Evolutionary conservation across 2,888 invertebrate genomes (phyloP), one percentile per base, ranked within the genome.

Genomic region (Tryphoninae sp.): DNA sequence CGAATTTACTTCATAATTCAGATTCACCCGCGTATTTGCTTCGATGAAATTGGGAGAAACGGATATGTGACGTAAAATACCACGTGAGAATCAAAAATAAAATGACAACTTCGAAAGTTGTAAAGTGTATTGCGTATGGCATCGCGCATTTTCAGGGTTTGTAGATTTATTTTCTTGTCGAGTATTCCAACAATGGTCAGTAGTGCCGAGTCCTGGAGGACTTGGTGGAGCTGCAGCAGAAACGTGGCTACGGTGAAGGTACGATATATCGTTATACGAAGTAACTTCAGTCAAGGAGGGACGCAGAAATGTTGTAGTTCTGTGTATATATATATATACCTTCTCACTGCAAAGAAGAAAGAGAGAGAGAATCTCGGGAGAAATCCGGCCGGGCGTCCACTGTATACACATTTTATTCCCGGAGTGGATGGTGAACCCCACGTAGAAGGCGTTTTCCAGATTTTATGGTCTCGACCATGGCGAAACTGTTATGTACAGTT

Each of bases 191-290:
- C 77, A 26, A 45, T 23, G 61, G 75, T 51, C 59, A 45, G 33
- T 33, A 69, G 22, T 45, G 23, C 22, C 53, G 58, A 26, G 78
- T 61, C 61, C 51, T 58, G 67, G 64, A 75, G 73, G 26, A 74
- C 77, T 79, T 58, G 62, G 73, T 74, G 42, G 74, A 79, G 62
- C 68, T 62, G 49, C 53, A 26, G 49, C 9, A 51, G 51, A 16
- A 51, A 19, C 55, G 55, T 9, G 55, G 55, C 0, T 67, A 23
- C 13, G 16, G 55, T 7, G 79, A 78, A 22, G 33, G 62, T 71
- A 16, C 68, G 73, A 58, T 77, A 83, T 80, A 82, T 71, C 84
- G 84, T 80, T 80, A 82, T 82, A 82, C 83, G 78, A 84, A 82
- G 84, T 83, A 83, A 83, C 72, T 33, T 33, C 33, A 53, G 75